phyloP scores from a whole-genome alignment of 1,140 invertebrate genomes.

The Heliconius melpomene region DNA sequence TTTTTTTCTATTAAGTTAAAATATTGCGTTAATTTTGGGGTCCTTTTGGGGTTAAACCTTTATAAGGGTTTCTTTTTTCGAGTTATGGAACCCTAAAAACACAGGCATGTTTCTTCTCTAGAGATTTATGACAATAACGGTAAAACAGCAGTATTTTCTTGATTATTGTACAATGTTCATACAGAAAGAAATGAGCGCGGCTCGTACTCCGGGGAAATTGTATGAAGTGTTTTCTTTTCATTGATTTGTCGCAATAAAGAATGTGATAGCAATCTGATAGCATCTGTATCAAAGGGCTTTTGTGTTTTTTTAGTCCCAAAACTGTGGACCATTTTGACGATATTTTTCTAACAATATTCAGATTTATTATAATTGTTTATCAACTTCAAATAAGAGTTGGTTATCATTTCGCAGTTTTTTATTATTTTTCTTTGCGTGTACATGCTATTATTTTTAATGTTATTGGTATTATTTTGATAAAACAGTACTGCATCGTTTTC shows the following conservation, averaged over 20 bases:
- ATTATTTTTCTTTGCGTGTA: no score
- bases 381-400: no score
- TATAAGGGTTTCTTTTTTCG: no score
- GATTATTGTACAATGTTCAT: neutral
- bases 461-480: no score
- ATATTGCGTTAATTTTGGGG: no score
- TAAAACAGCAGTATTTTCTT: constrained; percentile 8
- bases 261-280: neutral
- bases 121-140: neutral
- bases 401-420: no score
- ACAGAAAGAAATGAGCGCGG: neutral
- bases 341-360: neutral
- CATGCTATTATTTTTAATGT: no score
- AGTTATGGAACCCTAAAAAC: neutral
- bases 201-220: constrained; percentile 18
- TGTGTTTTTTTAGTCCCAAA: neutral
- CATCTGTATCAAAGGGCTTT: neutral
- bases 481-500: no score
- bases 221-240: constrained; percentile 20
- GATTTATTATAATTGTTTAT: no score
- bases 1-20: no score
- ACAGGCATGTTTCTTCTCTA: neutral
- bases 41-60: no score
- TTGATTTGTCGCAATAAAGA: constrained; percentile 16
- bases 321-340: neutral